Evolutionary conservation across 2,888 invertebrate genomes (phyloP), one percentile per base, ranked within the genome.

Genomic region (Macrophya alboannulata): DNA sequence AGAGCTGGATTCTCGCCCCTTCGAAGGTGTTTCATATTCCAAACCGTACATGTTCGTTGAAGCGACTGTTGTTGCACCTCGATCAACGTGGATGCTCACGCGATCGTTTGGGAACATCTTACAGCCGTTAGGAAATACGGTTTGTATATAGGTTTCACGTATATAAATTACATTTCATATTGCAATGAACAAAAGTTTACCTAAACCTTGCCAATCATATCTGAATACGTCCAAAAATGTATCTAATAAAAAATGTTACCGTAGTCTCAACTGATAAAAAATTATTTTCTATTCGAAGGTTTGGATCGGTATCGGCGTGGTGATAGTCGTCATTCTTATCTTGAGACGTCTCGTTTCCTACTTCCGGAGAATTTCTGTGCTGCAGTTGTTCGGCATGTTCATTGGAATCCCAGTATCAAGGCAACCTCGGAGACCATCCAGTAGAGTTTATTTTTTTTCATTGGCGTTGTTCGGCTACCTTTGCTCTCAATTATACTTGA

Each of bases 41-140:
- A 8, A 8, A 15, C 21, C 81, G 25, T 62, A 81, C 8, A 62
- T 62, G 43, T 62, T 81, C 43, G 40, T 59, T 62, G 40, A 62
- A 17, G 81, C 51, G 17, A 43, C 81, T 40, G 15, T 81, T 43
- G 10, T 81, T 62, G 81, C 81, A 62, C 25, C 81, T 81, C 43
- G 15, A 10, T 81, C 81, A 8, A 59, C 37, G 8, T 81, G 59
- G 81, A 51, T 12, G 6, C 51, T 43, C n/a, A 21, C 51, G 9
- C 59, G 15, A 43, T 59, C 59, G 9, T 31, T 62, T 1, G 43
- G 17, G 15, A 62, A 81, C 12, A 21, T 81, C 62, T 40, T 81
- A 40, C 48, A 10, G 43, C 81, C 81, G 15, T 81, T 81, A 1
- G 59, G n/a, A 10, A 10, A 21, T 6, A 10, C 21, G 81, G 81